These are phyloP conservation scores for Cottus gobio DNA, from an alignment of 2,113 vertebrate genomes.

Conservation along the genomic window DNA sequence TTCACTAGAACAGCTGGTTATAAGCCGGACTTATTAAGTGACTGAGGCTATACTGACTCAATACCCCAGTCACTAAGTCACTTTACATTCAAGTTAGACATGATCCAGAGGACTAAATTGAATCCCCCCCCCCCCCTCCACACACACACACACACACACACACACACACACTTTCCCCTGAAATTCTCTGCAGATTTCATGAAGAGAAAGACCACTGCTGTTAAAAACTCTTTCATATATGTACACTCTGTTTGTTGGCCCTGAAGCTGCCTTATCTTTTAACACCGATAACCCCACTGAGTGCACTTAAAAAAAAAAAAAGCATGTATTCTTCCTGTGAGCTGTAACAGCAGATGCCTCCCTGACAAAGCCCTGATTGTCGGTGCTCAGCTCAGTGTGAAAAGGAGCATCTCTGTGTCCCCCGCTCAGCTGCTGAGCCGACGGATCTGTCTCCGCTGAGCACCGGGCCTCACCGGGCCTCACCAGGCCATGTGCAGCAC, in stretches of 20 bases:
- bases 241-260: slow-evolving; percentile 23
- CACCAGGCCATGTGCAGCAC: slow-evolving; percentile 20
- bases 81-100: not conserved
- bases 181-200: not conserved
- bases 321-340: slow-evolving; percentile 62
- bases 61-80: not conserved
- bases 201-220: not conserved
- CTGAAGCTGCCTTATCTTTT: slow-evolving; percentile 33
- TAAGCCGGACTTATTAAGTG: not conserved
- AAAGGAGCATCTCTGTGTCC: slow-evolving; percentile 69
- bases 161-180: not conserved
- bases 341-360: slow-evolving; percentile 55
- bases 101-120: not conserved
- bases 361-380: slow-evolving; percentile 76
- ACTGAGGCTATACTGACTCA: not conserved
- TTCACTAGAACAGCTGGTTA: not conserved
- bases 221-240: not conserved
- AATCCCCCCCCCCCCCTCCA: not conserved
- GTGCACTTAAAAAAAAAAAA: slow-evolving; percentile 1
- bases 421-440: slow-evolving; percentile 64
- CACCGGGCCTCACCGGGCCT: slow-evolving; percentile 20
- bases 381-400: slow-evolving; percentile 73
- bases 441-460: slow-evolving; percentile 60
- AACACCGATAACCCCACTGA: slow-evolving; percentile 55
- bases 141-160: no score